Conservation (phyloP, 2,113 vertebrate genomes). For the Amphiprion percula region DNA sequence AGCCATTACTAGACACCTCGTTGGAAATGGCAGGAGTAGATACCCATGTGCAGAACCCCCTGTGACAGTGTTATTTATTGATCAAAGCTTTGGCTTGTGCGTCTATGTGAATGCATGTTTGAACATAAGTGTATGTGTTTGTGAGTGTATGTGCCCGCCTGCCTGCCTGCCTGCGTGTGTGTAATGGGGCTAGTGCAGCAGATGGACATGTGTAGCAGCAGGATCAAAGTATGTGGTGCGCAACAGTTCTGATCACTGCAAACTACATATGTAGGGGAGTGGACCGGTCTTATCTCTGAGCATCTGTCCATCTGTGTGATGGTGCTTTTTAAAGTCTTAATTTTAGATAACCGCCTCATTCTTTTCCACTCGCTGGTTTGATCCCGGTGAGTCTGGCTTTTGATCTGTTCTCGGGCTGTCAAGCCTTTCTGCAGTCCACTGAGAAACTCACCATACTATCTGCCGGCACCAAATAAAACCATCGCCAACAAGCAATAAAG, state of each 20-base stretch:
- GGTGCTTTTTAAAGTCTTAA: background rate
- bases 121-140: background rate
- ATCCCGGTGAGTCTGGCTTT: constrained; percentile 16
- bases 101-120: constrained; percentile 22
- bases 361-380: background rate
- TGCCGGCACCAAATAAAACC: constrained; percentile 66
- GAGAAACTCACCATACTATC: constrained; percentile 56
- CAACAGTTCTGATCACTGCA: constrained; percentile 32
- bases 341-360: constrained; percentile 2
- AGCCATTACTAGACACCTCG: constrained; percentile 54
- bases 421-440: constrained; percentile 17
- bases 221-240: constrained; percentile 59
- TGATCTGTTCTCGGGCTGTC: constrained; percentile 38
- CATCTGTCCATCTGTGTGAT: constrained; percentile 26
- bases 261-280: constrained; percentile 37
- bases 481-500: constrained; percentile 67
- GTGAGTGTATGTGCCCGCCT: constrained; percentile 1
- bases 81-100: constrained; percentile 60
- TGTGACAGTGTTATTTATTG: constrained; percentile 62
- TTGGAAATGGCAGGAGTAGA: constrained; percentile 27
- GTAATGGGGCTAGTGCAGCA: constrained; percentile 61
- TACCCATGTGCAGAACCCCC: constrained; percentile 1
- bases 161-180: background rate
- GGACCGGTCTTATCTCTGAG: constrained; percentile 16
- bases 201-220: constrained; percentile 67